Evolutionary conservation across 2,888 invertebrate genomes (phyloP).

Genomic region (Ypsolopha scabrella): DNA sequence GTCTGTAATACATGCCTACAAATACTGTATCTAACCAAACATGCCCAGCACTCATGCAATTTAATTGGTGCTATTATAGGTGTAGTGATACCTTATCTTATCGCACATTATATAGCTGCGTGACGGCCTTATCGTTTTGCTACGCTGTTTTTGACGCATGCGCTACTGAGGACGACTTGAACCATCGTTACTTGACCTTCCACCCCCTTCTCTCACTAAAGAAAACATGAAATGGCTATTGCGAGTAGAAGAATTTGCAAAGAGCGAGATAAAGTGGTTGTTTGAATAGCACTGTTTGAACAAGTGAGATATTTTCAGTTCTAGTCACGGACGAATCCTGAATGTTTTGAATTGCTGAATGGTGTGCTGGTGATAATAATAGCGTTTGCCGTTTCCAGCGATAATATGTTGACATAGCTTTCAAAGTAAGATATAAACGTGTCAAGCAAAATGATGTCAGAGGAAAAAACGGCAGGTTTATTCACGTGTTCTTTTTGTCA

Average conservation of each 20-base stretch:
- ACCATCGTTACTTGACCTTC: background rate
- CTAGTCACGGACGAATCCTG: constrained; percentile 24
- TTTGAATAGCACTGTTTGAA: constrained; percentile 27
- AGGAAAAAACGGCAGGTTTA: no score
- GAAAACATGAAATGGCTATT: background rate
- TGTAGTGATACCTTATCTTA: constrained; percentile 40
- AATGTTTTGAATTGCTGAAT: constrained; percentile 42
- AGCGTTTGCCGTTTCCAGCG: constrained; percentile 4
- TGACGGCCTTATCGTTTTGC: constrained; percentile 26
- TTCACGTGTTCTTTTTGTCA: no score
- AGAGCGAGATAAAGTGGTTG: background rate
- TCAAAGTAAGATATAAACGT: no score
- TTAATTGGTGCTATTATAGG: constrained; percentile 32
- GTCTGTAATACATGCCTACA: no score
- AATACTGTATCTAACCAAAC: constrained; percentile 7
- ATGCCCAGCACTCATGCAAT: constrained; percentile 24
- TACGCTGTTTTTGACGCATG: constrained; percentile 18
- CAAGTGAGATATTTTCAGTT: constrained; percentile 48
- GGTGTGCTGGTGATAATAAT: constrained; percentile 30
- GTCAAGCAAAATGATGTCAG: no score
- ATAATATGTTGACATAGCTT: no score
- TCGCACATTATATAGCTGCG: constrained; percentile 25
- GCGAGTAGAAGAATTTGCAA: background rate
- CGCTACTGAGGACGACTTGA: background rate
- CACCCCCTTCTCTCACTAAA: background rate